Percentiles rank a stretch among this genome's conserved stretches.
These are phyloP conservation scores for Elegia similella DNA, from an alignment of 2,888 invertebrate species.

Conservation along the genomic window DNA sequence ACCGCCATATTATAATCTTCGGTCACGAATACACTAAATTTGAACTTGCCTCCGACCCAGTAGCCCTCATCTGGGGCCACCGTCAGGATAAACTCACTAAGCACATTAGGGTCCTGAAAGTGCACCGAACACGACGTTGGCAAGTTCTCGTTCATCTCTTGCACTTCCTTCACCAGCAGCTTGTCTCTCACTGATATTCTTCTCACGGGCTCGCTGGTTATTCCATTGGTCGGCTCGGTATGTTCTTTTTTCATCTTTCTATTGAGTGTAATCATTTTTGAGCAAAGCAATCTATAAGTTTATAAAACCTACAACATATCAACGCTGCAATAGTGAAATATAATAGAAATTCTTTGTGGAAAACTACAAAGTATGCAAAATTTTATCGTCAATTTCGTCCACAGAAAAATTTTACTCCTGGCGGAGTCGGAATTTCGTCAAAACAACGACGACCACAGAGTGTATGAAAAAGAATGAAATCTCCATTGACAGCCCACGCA, in stretches of 20 bases:
- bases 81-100: slow-evolving; percentile 89
- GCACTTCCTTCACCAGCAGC: slow-evolving; percentile 89
- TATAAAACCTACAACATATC: background rate
- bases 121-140: slow-evolving; percentile 89
- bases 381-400: background rate
- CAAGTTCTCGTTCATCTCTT: slow-evolving; percentile 93
- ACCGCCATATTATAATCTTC: slow-evolving; percentile 98
- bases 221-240: slow-evolving; percentile 64
- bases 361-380: background rate
- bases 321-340: background rate
- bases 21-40: slow-evolving; percentile 92
- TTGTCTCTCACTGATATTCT: slow-evolving; percentile 90
- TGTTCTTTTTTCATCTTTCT: slow-evolving; percentile 86
- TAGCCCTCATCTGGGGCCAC: slow-evolving; percentile 93
- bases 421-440: too few species aligned
- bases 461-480: too few species aligned
- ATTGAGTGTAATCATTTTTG: slow-evolving; percentile 86
- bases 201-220: slow-evolving; percentile 64
- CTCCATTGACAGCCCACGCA: too few species aligned
- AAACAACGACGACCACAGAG: too few species aligned
- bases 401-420: too few species aligned
- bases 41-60: slow-evolving; percentile 93
- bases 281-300: background rate
- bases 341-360: background rate
- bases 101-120: slow-evolving; percentile 91